Evolutionary conservation across 2,797 vertebrate genomes (phyloP).

Genomic region (Podarcis siculus): DNA sequence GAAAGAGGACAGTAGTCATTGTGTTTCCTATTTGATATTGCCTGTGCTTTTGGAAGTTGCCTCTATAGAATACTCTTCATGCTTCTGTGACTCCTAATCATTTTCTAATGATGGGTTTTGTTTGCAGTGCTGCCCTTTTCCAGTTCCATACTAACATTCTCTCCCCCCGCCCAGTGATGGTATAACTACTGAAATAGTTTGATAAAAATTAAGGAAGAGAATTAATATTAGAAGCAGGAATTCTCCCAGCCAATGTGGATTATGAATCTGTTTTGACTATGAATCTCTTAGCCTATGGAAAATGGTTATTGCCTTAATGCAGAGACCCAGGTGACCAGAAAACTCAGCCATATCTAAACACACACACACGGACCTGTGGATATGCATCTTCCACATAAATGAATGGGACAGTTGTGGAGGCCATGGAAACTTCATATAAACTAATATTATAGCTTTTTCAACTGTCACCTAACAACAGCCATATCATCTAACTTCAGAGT

Average conservation of each 20-base stretch:
- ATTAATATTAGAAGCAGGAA: background rate
- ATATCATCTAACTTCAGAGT: too few species aligned
- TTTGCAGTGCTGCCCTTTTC: background rate
- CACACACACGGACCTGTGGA: background rate
- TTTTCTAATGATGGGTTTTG: slow-evolving; percentile 22
- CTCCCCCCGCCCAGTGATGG: background rate
- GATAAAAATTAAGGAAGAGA: slow-evolving; percentile 10
- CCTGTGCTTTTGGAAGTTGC: background rate
- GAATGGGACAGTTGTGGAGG: background rate
- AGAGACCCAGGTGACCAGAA: background rate
- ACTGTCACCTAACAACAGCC: too few species aligned
- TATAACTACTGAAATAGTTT: background rate
- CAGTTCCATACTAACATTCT: background rate
- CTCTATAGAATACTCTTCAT: background rate
- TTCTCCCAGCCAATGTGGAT: background rate
- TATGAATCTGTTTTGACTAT: background rate
- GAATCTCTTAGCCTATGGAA: background rate
- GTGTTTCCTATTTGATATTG: background rate
- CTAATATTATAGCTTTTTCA: background rate
- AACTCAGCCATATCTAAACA: too few species aligned
- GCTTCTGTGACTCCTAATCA: slow-evolving; percentile 12
- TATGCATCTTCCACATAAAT: background rate
- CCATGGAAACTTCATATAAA: background rate
- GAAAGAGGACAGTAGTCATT: background rate
- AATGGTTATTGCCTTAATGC: background rate